Evolutionary conservation across 2,113 vertebrate genomes (phyloP).

Genomic region (Otus sunia): DNA sequence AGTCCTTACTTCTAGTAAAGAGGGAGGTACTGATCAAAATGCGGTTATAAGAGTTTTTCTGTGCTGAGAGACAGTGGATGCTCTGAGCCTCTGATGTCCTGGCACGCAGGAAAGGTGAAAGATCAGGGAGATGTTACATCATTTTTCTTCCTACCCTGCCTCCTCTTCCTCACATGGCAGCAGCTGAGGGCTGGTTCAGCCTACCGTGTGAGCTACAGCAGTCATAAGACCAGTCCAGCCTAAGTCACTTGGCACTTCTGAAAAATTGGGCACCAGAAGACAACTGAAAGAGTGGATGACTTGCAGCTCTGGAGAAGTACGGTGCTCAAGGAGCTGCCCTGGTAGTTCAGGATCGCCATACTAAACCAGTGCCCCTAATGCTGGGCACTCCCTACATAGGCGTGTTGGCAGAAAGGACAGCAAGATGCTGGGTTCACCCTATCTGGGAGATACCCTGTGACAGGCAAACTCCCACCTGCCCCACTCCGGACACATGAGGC

Average conservation of each 20-base stretch:
- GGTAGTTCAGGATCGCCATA: fast-evolving
- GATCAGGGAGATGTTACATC: not conserved
- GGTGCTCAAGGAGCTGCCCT: not conserved
- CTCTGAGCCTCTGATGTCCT: not conserved
- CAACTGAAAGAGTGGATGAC: not conserved
- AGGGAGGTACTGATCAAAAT: not conserved
- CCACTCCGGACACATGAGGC: fast-evolving
- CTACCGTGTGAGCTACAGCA: not conserved
- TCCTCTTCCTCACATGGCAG: not conserved
- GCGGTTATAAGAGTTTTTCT: not conserved
- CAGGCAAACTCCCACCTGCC: not conserved
- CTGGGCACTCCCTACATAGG: not conserved
- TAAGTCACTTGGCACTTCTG: not conserved
- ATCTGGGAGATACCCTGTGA: not conserved
- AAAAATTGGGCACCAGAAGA: not conserved
- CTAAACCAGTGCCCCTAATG: fast-evolving
- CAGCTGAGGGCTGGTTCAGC: not conserved
- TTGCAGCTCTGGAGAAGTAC: not conserved
- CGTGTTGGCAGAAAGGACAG: not conserved
- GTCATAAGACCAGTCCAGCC: not conserved
- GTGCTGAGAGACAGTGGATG: not conserved
- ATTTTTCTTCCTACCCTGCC: not conserved
- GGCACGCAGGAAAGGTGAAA: not conserved
- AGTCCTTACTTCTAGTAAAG: not conserved
- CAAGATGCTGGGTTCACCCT: not conserved